Percentiles rank a stretch among this genome's conserved stretches.
phyloP scores from a whole-genome alignment of 1,140 invertebrate species.

The Drosophila arawakana region DNA sequence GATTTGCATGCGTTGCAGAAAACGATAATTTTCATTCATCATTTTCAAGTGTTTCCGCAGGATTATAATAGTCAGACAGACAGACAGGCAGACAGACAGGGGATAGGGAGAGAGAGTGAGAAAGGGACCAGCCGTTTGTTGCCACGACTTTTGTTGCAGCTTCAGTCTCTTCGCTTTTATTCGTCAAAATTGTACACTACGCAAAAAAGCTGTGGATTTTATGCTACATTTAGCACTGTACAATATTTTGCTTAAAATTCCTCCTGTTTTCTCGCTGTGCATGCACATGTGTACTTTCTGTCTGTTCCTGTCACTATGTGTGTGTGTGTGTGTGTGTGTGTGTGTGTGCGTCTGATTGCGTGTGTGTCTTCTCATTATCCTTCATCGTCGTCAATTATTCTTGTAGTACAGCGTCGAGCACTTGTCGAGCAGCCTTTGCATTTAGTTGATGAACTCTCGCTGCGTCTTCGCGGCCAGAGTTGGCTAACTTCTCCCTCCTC shows the following conservation, averaged over 20 bases:
- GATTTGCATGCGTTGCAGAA: conserved; percentile 81
- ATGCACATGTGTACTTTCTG: conserved; percentile 9
- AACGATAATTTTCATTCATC: conserved; percentile 82
- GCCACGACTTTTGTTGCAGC: conserved; percentile 24
- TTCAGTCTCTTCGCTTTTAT: conserved; percentile 7
- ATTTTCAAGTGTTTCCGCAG: conserved; percentile 82
- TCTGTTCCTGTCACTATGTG: not conserved
- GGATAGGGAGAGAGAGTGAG: not conserved
- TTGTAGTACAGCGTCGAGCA: conserved; percentile 54
- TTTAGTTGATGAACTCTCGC: conserved; percentile 74
- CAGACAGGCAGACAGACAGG: conserved; percentile 2
- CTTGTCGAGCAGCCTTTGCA: conserved; percentile 61
- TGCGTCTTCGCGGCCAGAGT: conserved; percentile 23
- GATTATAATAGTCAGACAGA: conserved; percentile 57
- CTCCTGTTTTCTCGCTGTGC: conserved; percentile 1
- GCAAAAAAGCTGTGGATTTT: no score
- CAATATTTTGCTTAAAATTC: no score
- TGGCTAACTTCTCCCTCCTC: not conserved
- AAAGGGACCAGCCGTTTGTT: conserved; percentile 4
- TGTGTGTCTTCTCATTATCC: conserved; percentile 69
- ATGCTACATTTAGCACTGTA: no score
- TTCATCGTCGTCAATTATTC: conserved; percentile 76
- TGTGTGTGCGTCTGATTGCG: conserved; percentile 6
- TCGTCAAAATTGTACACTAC: no score
- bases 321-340: conserved; percentile 1